Percentiles rank a stretch among this genome's conserved stretches.
Evolutionary conservation across 2,888 invertebrate genomes (phyloP).

Genomic region (Aradus depressus): DNA sequence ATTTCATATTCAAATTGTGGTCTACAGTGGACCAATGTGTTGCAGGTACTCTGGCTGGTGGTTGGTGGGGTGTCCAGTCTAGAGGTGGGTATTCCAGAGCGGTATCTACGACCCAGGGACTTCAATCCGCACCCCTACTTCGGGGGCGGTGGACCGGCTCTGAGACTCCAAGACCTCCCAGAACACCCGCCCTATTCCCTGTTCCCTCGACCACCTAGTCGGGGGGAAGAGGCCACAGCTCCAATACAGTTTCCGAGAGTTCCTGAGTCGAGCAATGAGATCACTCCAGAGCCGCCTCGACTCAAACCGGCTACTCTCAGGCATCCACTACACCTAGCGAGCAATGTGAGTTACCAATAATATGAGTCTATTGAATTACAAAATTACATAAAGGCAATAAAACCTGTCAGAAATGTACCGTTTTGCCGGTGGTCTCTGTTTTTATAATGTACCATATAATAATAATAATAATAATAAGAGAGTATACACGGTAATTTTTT

Average conservation of each 20-base stretch:
- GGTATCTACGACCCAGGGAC: conserved; percentile 37
- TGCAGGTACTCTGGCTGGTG: not conserved
- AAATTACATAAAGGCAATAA: too few species aligned
- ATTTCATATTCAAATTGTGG: too few species aligned
- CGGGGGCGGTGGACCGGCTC: conserved; percentile 4
- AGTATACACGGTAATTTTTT: too few species aligned
- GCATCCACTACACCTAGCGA: conserved; percentile 14
- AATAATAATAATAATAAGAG: too few species aligned
- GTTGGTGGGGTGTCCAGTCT: conserved; percentile 1
- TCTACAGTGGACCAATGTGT: too few species aligned
- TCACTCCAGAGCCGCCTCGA: conserved; percentile 9
- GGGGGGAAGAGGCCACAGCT: conserved; percentile 23
- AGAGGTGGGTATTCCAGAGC: conserved; percentile 34
- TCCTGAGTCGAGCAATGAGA: conserved; percentile 23
- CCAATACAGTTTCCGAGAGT: conserved; percentile 30
- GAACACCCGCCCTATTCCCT: conserved; percentile 17
- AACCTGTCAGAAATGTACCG: too few species aligned
- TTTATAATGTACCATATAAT: too few species aligned
- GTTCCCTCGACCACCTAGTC: conserved; percentile 20
- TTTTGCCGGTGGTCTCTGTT: too few species aligned
- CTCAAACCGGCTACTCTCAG: conserved; percentile 20
- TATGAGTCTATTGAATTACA: too few species aligned
- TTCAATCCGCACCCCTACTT: conserved; percentile 39
- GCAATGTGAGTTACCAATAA: too few species aligned
- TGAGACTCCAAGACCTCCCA: not conserved